Evolutionary conservation across 2,888 invertebrate genomes (phyloP).

Genomic region (Acleris literana): DNA sequence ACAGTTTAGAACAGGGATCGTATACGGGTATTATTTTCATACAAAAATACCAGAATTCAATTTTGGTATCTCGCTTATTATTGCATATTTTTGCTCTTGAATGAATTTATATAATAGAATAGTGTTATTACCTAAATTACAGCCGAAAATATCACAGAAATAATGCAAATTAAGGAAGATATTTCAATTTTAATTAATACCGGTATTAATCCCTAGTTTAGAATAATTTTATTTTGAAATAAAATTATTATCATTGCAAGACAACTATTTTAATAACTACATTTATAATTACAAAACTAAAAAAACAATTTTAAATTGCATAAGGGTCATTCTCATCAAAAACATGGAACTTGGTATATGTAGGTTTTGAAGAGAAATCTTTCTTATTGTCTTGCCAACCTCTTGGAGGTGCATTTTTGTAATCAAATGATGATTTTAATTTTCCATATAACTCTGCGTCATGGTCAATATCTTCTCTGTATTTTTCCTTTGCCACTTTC

Average conservation of each 20-base stretch:
- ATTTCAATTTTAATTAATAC: too few relatives aligned
- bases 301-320: conserved; percentile 77
- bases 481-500: conserved; percentile 88
- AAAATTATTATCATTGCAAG: not conserved
- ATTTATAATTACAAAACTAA: conserved; percentile 16
- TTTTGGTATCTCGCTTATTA: too few relatives aligned
- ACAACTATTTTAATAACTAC: conserved; percentile 29
- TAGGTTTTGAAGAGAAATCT: conserved; percentile 91
- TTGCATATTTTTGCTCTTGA: too few relatives aligned
- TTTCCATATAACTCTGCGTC: conserved; percentile 88
- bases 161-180: too few relatives aligned
- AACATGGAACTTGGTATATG: conserved; percentile 91
- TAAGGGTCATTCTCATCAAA: conserved; percentile 89
- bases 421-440: conserved; percentile 87
- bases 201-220: too few relatives aligned
- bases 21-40: too few relatives aligned
- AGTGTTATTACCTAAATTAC: too few relatives aligned
- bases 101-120: too few relatives aligned
- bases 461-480: conserved; percentile 89
- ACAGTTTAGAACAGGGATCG: too few relatives aligned
- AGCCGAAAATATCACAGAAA: too few relatives aligned
- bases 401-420: conserved; percentile 89
- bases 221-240: not conserved
- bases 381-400: conserved; percentile 92
- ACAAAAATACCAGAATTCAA: too few relatives aligned